Base-by-base conservation (phyloP, 2,888 invertebrate species). In the Gryllus longicercus region DNA sequence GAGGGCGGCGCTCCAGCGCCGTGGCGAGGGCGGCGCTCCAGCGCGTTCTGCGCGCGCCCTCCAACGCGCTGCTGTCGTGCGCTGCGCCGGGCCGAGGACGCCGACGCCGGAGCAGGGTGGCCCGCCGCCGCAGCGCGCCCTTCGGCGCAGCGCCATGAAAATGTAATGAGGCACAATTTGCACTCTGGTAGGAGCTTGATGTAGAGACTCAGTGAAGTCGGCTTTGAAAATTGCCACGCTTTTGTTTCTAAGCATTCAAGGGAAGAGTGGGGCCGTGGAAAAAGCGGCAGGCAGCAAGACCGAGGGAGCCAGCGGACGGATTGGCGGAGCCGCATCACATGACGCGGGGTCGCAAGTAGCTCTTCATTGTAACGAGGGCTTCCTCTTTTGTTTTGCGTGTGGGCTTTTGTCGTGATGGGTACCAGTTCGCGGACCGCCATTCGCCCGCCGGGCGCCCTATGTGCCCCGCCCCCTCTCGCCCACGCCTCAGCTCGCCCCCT, bases 261-360 rank as follows among this genome's bases (percentile, higher is more conserved):
- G 81, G 80, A 80, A 79, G 77, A 76, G 80, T 75, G 80, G 80
- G 76, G 77, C 80, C 80, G 79, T 81, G 79, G 77, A 79, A 78
- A 78, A 79, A 76, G 77, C 16, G 38, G 74, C 50, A 79, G 51
- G 50, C 80, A 79, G 74, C 80, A 79, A 78, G 78, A 77, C 77
- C 78, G 74, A 80, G 79, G 78, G 78, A 50, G 78, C 51, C 50
- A 77, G 74, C 18, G 74, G 12, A n/a, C 38, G 85, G 86, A 78
- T 85, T 87, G 25, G 85, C 85, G 77, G 82, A 85, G 87, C 80
- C 85, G 86, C 81, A 85, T 86, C 82, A 84, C 84, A 80, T 81
- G 81, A 80, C 79, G 74, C 74, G 25, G 82, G 79, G 79, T 78
- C 49, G 79, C 79, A 82, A 82, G 82, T 82, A 82, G 81, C 80